A percentile compares a stretch with the other conserved stretches of the same genome.
Evolutionary conservation across 2,113 vertebrate genomes (phyloP).

Genomic region (Pipa parva): DNA sequence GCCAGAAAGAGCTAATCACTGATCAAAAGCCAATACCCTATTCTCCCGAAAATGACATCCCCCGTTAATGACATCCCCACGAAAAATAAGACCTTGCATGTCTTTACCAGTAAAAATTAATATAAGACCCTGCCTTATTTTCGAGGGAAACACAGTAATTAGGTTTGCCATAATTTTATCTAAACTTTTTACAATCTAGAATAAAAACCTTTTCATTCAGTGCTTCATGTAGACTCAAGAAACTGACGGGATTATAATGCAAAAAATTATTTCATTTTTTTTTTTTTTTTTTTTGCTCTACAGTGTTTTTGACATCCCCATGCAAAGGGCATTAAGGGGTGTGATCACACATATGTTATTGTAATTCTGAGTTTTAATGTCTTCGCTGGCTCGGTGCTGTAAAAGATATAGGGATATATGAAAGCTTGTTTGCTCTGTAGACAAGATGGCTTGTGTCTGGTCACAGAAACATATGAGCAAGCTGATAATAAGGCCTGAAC

Average conservation of each 20-base stretch:
- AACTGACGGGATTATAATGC: slow-evolving; percentile 25
- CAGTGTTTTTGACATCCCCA: slow-evolving; percentile 11
- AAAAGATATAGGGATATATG: slow-evolving; percentile 18
- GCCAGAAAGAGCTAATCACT: too few relatives aligned
- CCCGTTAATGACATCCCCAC: too few relatives aligned
- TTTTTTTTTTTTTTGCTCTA: too few relatives aligned
- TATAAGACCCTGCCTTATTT: too few relatives aligned
- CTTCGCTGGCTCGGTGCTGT: not conserved
- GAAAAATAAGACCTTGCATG: too few relatives aligned
- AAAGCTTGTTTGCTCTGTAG: slow-evolving; percentile 10
- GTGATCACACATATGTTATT: slow-evolving; percentile 33
- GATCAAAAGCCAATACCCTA: too few relatives aligned
- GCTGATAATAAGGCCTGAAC: slow-evolving; percentile 52
- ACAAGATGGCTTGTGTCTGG: slow-evolving; percentile 32
- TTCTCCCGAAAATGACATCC: too few relatives aligned
- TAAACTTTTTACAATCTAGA: not conserved
- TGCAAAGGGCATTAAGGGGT: slow-evolving; percentile 11
- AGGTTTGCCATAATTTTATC: not conserved
- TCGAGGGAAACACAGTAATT: too few relatives aligned
- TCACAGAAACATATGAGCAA: slow-evolving; percentile 48
- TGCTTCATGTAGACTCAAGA: not conserved
- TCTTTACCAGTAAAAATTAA: too few relatives aligned
- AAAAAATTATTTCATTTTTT: slow-evolving; percentile 27
- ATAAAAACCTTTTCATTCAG: not conserved
- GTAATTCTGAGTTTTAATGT: slow-evolving; percentile 13